Conservation (phyloP, 2,797 vertebrate species). For the Pempheris klunzingeri region DNA sequence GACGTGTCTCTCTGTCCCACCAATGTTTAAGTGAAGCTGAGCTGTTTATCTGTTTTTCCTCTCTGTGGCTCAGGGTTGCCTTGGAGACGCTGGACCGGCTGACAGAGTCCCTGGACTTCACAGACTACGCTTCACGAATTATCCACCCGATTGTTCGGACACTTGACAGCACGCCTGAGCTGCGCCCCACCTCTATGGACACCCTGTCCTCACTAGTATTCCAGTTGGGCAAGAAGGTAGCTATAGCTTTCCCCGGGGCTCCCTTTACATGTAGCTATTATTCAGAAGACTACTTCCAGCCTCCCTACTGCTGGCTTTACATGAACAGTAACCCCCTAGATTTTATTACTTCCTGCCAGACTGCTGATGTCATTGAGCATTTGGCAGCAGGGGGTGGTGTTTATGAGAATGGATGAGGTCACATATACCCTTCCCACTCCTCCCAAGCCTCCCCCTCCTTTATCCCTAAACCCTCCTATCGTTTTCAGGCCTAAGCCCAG, state of each 20-base stretch:
- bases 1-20: background rate
- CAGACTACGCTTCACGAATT: slow-evolving; percentile 97
- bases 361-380: slow-evolving; percentile 77
- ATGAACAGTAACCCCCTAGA: slow-evolving; percentile 39
- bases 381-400: slow-evolving; percentile 61
- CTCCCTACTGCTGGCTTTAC: slow-evolving; percentile 62
- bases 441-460: slow-evolving; percentile 24
- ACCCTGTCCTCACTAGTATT: slow-evolving; percentile 97
- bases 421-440: slow-evolving; percentile 57
- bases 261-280: slow-evolving; percentile 49
- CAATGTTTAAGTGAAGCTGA: slow-evolving; percentile 24
- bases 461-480: slow-evolving; percentile 52
- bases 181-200: slow-evolving; percentile 96
- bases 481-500: slow-evolving; percentile 57
- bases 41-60: slow-evolving; percentile 56
- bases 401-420: slow-evolving; percentile 74
- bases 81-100: slow-evolving; percentile 96
- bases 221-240: slow-evolving; percentile 98
- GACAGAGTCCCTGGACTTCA: slow-evolving; percentile 98
- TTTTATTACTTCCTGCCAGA: slow-evolving; percentile 81
- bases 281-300: slow-evolving; percentile 42
- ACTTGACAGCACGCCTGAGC: slow-evolving; percentile 94
- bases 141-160: slow-evolving; percentile 97
- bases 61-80: slow-evolving; percentile 87
- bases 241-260: slow-evolving; percentile 41